These are phyloP conservation scores for Halcyon badia DNA, from an alignment of 2,797 vertebrate species.

Conservation along the genomic window DNA sequence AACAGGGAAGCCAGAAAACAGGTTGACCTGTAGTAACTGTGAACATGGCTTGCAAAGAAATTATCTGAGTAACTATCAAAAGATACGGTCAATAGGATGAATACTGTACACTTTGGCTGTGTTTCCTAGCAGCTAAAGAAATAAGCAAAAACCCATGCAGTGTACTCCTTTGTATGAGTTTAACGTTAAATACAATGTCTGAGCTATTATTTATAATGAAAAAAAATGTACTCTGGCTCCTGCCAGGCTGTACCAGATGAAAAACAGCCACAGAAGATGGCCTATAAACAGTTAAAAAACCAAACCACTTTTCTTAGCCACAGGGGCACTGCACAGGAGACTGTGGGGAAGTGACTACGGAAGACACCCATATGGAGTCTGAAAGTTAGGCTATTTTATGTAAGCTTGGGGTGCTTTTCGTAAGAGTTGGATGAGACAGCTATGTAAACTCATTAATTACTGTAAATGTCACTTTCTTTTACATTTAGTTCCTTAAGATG, in stretches of 20 bases:
- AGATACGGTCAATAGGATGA: not conserved
- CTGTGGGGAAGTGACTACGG: not conserved
- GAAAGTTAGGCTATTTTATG: not conserved
- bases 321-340: not conserved
- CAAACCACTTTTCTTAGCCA: not conserved
- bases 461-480: slow-evolving; percentile 38
- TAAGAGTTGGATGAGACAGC: not conserved
- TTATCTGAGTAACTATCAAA: not conserved
- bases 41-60: not conserved
- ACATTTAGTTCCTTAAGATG: slow-evolving; percentile 18
- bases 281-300: not conserved
- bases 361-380: not conserved
- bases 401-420: not conserved
- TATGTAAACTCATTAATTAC: not conserved
- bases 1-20: not conserved
- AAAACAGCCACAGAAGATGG: not conserved
- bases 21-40: not conserved
- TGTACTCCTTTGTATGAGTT: not conserved
- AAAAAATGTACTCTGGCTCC: not conserved
- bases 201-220: not conserved
- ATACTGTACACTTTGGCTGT: not conserved
- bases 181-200: not conserved
- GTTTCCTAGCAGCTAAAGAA: not conserved
- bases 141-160: not conserved
- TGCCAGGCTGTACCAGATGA: not conserved